A percentile compares a stretch with the other conserved stretches of the same genome.
Conservation (phyloP, 37 sponge, comb jelly and placozoan species). For the Aphrocallistes beatrix region DNA sequence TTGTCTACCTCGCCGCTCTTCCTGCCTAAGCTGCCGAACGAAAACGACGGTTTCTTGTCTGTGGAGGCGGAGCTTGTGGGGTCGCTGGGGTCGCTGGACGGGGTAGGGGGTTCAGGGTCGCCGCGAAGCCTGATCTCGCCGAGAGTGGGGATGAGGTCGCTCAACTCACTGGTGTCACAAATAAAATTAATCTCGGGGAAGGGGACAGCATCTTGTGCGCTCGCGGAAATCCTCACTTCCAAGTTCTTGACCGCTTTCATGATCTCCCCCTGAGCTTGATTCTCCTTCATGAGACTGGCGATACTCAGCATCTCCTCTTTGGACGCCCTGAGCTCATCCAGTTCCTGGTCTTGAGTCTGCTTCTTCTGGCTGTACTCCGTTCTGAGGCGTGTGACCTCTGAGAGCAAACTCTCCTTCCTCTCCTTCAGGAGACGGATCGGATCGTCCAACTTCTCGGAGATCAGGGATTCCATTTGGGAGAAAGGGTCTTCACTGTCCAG, state of each 20-base stretch:
- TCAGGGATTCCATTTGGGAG: neutral
- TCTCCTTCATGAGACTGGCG: neutral
- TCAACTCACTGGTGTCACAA: neutral
- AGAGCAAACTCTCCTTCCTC: neutral
- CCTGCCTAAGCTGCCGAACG: neutral
- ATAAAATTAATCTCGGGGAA: neutral
- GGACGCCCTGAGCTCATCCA: neutral
- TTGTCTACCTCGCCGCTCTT: neutral
- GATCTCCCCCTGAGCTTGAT: constrained; percentile 2
- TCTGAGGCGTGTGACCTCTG: neutral
- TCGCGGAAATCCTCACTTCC: neutral
- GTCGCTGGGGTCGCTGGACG: neutral
- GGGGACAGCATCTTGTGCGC: neutral
- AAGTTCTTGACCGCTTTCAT: neutral
- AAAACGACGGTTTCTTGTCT: neutral
- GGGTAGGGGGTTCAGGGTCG: neutral
- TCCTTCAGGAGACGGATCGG: neutral
- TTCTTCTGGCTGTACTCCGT: neutral
- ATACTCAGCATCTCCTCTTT: neutral
- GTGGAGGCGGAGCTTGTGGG: neutral
- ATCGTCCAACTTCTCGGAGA: neutral
- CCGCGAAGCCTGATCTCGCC: neutral
- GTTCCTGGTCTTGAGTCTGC: neutral
- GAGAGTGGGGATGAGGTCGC: neutral
- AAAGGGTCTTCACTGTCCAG: neutral